A percentile compares a stretch with the other conserved stretches of the same genome.
phyloP scores from a whole-genome alignment of 1,140 invertebrate genomes.

The Druon quercuslanigerum region DNA sequence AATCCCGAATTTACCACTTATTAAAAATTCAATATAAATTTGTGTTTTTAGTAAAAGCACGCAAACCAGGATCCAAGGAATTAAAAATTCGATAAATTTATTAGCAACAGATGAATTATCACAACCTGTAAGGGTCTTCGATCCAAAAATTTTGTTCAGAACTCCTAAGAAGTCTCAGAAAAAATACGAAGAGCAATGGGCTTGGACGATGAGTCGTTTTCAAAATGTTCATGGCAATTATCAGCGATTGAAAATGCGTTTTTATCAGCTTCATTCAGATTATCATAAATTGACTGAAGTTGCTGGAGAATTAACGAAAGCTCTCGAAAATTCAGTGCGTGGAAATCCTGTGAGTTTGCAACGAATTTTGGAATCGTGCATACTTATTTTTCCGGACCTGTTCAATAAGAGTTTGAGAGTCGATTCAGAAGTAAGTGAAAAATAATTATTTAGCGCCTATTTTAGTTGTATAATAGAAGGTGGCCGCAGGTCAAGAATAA shows the following conservation, averaged over 20 bases:
- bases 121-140: slow-evolving; percentile 38
- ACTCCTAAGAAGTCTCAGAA: slow-evolving; percentile 43
- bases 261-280: slow-evolving; percentile 70
- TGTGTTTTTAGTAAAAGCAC: slow-evolving; percentile 49
- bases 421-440: slow-evolving; percentile 41
- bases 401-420: slow-evolving; percentile 57
- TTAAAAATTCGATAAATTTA: slow-evolving; percentile 40
- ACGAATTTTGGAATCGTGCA: slow-evolving; percentile 72
- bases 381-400: slow-evolving; percentile 74
- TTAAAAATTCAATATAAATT: slow-evolving; percentile 17
- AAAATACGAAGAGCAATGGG: slow-evolving; percentile 50
- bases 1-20: not conserved
- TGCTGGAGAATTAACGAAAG: slow-evolving; percentile 77
- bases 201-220: slow-evolving; percentile 52
- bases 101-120: slow-evolving; percentile 41
- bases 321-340: slow-evolving; percentile 78
- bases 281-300: slow-evolving; percentile 73
- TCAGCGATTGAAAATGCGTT: slow-evolving; percentile 66
- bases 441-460: not conserved
- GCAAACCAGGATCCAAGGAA: slow-evolving; percentile 55
- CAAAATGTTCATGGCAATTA: slow-evolving; percentile 62
- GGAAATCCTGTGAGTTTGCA: slow-evolving; percentile 77
- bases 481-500: too few species aligned
- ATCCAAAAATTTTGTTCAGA: slow-evolving; percentile 41
- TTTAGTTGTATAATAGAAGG: too few species aligned